Evolutionary conservation across 2,888 invertebrate species (phyloP).

Genomic region (Aleiodes leptofemur): DNA sequence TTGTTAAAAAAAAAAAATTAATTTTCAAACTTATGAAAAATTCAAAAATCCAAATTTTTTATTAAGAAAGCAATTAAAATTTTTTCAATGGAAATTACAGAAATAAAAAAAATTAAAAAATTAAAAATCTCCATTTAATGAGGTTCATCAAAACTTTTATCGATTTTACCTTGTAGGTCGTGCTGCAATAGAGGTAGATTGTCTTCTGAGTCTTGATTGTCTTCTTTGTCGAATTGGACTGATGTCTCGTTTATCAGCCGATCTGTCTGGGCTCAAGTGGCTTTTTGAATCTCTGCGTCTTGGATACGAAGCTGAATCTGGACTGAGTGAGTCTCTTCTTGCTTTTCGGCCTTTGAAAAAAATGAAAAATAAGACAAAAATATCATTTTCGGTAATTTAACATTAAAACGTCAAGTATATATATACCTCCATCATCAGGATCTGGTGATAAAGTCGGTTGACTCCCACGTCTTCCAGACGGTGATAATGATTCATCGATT

Average conservation of each 20-base stretch:
- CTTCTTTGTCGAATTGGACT: constrained; percentile 85
- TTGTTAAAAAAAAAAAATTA: too few relatives aligned
- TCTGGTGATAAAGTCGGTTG: constrained; percentile 91
- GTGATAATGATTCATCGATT: constrained; percentile 89
- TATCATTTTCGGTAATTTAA: constrained; percentile 14
- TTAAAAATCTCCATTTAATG: background rate
- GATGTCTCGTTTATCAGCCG: constrained; percentile 80
- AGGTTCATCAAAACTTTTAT: background rate
- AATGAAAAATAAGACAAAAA: constrained; percentile 19
- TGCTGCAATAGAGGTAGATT: constrained; percentile 87
- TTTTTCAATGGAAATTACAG: too few relatives aligned
- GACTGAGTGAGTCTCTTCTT: constrained; percentile 90
- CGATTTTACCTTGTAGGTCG: constrained; percentile 74
- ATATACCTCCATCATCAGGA: constrained; percentile 78
- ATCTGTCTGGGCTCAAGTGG: constrained; percentile 88
- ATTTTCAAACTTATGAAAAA: too few relatives aligned
- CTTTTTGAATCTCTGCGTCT: constrained; percentile 85
- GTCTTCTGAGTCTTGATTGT: constrained; percentile 82
- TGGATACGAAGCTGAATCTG: constrained; percentile 87
- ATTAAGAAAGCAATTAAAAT: too few relatives aligned
- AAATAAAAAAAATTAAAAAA: too few relatives aligned
- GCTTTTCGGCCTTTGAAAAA: constrained; percentile 80
- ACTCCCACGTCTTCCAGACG: constrained; percentile 85
- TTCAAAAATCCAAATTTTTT: too few relatives aligned
- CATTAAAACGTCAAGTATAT: background rate